Evolutionary conservation across 2,113 vertebrate species (phyloP).

Genomic region (Emydocephalus ijimae): DNA sequence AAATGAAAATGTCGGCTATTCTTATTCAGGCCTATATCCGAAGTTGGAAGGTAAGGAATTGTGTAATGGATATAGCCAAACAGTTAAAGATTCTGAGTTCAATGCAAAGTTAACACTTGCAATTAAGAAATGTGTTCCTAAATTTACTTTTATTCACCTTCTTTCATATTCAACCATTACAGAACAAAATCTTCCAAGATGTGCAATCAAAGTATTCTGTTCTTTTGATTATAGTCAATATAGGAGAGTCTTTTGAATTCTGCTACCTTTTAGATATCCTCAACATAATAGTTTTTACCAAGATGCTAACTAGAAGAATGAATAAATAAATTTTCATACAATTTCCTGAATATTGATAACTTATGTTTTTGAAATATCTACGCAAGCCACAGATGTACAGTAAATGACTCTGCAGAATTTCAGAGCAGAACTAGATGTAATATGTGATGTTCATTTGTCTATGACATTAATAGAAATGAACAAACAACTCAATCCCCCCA

Average conservation of each 20-base stretch:
- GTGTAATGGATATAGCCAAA: neutral
- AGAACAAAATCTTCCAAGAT: neutral
- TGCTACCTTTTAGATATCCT: neutral
- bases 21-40: constrained; percentile 68
- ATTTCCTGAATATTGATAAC: neutral
- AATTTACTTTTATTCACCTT: neutral
- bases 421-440: neutral
- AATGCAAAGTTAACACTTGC: neutral
- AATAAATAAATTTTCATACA: neutral
- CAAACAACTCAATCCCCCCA: neutral
- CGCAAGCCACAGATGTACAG: neutral
- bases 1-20: constrained; percentile 50
- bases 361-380: neutral
- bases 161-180: neutral
- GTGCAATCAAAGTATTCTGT: neutral
- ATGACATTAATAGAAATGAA: neutral
- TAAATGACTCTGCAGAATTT: neutral
- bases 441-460: neutral
- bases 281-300: neutral
- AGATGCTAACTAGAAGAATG: neutral
- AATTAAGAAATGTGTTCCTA: neutral
- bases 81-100: neutral
- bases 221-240: neutral
- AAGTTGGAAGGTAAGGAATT: constrained; percentile 75
- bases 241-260: neutral